A percentile compares a stretch with the other conserved stretches of the same genome.
Conservation (phyloP, 2,888 invertebrate species). For the Lissocephala sabroskyi region DNA sequence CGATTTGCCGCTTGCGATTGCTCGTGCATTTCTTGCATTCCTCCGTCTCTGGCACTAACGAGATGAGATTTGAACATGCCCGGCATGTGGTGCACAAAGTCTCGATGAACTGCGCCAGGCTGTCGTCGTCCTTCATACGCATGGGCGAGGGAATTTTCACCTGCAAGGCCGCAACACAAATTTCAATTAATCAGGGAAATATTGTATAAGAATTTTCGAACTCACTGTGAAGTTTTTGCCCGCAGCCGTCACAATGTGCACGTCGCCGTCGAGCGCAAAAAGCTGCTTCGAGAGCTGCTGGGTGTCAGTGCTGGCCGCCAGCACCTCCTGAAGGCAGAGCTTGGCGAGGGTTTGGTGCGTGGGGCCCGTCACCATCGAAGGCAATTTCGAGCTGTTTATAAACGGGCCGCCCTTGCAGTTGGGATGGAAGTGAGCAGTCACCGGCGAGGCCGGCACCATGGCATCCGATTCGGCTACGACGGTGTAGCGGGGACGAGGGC, state of each 20-base stretch:
- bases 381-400: slow-evolving; percentile 73
- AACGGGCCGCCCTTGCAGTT: slow-evolving; percentile 75
- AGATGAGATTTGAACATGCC: slow-evolving; percentile 72
- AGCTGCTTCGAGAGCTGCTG: slow-evolving; percentile 69
- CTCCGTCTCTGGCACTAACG: slow-evolving; percentile 70
- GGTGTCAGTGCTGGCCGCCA: slow-evolving; percentile 72
- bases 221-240: slow-evolving; percentile 72
- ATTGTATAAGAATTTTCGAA: not conserved
- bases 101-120: slow-evolving; percentile 70
- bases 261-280: slow-evolving; percentile 71
- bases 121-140: slow-evolving; percentile 70
- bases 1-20: slow-evolving; percentile 59
- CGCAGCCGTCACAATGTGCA: slow-evolving; percentile 72
- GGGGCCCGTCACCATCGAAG: slow-evolving; percentile 74
- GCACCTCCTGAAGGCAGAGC: slow-evolving; percentile 71
- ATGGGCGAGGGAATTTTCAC: slow-evolving; percentile 71
- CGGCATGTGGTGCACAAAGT: slow-evolving; percentile 71
- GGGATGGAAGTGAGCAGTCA: slow-evolving; percentile 74
- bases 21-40: slow-evolving; percentile 71
- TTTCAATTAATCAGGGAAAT: not conserved
- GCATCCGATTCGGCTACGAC: slow-evolving; percentile 74
- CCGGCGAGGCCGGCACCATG: slow-evolving; percentile 74
- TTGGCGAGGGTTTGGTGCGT: slow-evolving; percentile 72
- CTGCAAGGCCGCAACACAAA: slow-evolving; percentile 46
- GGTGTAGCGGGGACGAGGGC: slow-evolving; percentile 74